Evolutionary conservation across 2,888 invertebrate genomes (phyloP).

Genomic region (Scrobipalpa atriplicella): DNA sequence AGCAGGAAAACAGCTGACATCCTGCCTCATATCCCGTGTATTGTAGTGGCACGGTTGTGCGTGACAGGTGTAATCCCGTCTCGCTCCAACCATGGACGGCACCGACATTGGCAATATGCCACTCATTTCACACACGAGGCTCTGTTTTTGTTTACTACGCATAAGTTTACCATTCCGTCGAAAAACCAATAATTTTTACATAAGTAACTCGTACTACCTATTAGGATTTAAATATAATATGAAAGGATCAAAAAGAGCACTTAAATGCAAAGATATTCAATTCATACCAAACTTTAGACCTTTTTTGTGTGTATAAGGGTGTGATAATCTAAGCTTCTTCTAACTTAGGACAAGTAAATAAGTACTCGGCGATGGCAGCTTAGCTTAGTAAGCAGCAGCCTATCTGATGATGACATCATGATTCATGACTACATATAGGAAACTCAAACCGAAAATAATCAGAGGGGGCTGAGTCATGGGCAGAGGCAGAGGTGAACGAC

Average conservation of each 20-base stretch:
- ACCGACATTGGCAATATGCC: not conserved
- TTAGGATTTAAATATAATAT: too few relatives aligned
- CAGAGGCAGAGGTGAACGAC: not conserved
- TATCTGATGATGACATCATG: not conserved
- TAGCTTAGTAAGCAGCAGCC: not conserved
- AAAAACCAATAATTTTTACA: not conserved
- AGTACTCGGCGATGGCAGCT: too few relatives aligned
- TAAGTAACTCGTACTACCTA: too few relatives aligned
- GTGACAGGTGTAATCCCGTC: not conserved
- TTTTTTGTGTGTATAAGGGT: too few relatives aligned
- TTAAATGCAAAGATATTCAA: too few relatives aligned
- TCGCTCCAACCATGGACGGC: not conserved
- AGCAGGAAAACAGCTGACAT: too few relatives aligned
- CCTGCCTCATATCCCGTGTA: conserved; percentile 3
- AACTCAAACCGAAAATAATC: not conserved
- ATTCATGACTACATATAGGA: not conserved
- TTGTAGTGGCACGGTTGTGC: not conserved
- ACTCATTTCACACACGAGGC: not conserved
- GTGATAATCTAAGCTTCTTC: too few relatives aligned
- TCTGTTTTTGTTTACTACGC: not conserved
- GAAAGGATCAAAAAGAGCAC: too few relatives aligned
- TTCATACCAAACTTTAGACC: too few relatives aligned
- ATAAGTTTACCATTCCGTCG: not conserved
- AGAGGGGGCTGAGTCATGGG: not conserved
- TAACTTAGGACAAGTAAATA: too few relatives aligned